Conservation (phyloP, 2,113 vertebrate genomes). For the Malurus elegans region DNA sequence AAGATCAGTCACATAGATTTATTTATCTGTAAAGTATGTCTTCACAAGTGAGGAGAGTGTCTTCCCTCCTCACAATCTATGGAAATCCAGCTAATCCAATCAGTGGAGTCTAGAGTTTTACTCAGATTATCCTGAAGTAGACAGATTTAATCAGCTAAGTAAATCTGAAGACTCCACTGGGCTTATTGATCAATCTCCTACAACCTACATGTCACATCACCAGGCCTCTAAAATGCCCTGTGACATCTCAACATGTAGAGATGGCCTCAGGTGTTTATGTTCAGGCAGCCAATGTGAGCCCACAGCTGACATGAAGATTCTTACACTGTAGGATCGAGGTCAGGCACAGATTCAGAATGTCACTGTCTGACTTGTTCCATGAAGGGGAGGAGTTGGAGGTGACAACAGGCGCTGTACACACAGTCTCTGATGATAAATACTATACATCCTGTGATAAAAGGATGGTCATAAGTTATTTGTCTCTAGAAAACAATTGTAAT, state of each 20-base stretch:
- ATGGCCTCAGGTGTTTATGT: neutral
- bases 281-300: neutral
- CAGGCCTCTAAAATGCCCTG: neutral
- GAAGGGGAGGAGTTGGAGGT: neutral
- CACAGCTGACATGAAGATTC: neutral
- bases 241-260: accelerated
- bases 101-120: neutral
- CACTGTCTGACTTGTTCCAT: neutral
- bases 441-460: neutral
- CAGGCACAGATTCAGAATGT: neutral
- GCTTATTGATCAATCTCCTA: neutral
- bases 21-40: neutral
- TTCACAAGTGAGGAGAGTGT: neutral
- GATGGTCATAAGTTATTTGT: neutral
- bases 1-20: neutral
- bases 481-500: neutral
- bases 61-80: neutral
- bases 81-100: neutral
- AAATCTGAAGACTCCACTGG: neutral
- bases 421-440: neutral
- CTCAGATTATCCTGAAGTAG: neutral
- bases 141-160: neutral
- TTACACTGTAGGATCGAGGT: neutral
- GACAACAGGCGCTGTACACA: neutral
- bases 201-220: neutral